phyloP scores from a whole-genome alignment of 2,113 vertebrate species.

The Pelmatolapia mariae region DNA sequence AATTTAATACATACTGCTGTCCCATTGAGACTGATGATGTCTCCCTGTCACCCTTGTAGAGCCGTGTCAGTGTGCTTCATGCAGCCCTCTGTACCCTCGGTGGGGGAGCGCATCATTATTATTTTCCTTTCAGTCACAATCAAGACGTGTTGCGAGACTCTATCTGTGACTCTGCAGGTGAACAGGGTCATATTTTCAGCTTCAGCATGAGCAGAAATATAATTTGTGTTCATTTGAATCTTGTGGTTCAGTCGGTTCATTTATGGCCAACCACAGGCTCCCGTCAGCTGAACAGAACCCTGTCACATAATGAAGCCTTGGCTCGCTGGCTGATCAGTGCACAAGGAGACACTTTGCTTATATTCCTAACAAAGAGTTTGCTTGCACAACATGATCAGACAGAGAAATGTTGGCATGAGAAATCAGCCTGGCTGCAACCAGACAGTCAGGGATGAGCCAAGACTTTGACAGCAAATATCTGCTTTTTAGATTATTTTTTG shows the following conservation, averaged over 20 bases:
- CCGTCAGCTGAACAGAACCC: background rate
- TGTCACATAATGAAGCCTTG: background rate
- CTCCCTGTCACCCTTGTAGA: background rate
- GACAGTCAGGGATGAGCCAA: background rate
- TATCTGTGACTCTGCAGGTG: background rate
- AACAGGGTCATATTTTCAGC: background rate
- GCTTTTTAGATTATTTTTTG: background rate
- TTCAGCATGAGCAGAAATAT: background rate
- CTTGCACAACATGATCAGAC: background rate
- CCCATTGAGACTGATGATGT: background rate
- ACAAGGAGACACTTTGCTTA: background rate
- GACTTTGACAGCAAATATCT: background rate
- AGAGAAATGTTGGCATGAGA: background rate
- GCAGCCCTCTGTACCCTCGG: background rate
- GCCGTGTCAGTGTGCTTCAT: background rate
- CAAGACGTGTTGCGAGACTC: background rate
- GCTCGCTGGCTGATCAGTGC: background rate
- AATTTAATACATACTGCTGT: fast-evolving
- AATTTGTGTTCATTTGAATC: background rate
- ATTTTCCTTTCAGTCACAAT: background rate
- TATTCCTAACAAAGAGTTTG: background rate
- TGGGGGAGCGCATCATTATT: background rate
- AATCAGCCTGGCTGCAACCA: background rate
- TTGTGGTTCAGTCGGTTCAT: background rate
- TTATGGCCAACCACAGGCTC: background rate